Base-by-base conservation (phyloP, 2,797 vertebrate species). In the Epinephelus awoara region DNA sequence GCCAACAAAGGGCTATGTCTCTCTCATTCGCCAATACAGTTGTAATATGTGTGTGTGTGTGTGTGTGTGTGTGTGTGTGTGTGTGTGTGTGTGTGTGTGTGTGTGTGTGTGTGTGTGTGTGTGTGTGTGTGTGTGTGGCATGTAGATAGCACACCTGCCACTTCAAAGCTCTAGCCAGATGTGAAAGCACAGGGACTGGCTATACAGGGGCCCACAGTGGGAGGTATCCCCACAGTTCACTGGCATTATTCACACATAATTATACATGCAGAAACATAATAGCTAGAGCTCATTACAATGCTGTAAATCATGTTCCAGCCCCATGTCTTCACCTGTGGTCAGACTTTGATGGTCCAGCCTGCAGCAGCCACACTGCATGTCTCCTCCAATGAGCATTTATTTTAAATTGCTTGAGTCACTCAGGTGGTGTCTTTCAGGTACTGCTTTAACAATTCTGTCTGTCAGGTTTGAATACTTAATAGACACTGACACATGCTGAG, bases 161-260 rank as follows among this genome's bases (percentile, higher is more conserved):
- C 89, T 90, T 93, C 92, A 94, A 94, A 92, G 91, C 79, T 70
- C 38, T 14, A 67, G 72, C 88, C 87, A 89, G 90, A 88, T 91
- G 88, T 83, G 86, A 83, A 79, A 86, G 79, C 85, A 44, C 49
- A 55, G 87, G 81, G 85, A 83, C 83, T 66, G 75, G 77, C 75
- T 47, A 52, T 72, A 63, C 75, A 46, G 76, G 58, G 71, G 57
- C 66, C 77, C 90, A 71, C 91, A 81, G 84, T 85, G 89, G 91
- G 91, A 91, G 83, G 85, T 75, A 19, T 57, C 83, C 56, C 7
- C 83, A 75, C 62, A 70, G 89, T 91, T 92, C 88, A 84, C 55
- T 29, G 25, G 64, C 83, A 88, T 91, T 90, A 85, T 88, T 85
- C 72, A 72, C 79, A 72, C 78, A 74, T 71, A 29, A 90, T 91